Evolutionary conservation across 2,888 invertebrate species (phyloP).

Genomic region (Drosophila conformis): DNA sequence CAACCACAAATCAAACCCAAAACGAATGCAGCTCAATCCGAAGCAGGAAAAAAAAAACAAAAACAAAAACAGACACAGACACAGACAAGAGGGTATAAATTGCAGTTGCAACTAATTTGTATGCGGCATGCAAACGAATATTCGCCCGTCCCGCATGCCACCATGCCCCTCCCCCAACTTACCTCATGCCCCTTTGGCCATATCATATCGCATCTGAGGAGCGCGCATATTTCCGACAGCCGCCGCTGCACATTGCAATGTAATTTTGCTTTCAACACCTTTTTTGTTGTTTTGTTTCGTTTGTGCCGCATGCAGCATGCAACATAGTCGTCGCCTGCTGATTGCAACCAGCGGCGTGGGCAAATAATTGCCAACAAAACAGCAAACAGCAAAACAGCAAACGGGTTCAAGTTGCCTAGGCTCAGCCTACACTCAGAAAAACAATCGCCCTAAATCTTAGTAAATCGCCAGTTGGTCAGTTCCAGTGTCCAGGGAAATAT

Average conservation of each 20-base stretch:
- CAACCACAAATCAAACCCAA: constrained; percentile 59
- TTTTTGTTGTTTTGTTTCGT: constrained; percentile 39
- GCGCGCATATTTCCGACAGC: constrained; percentile 74
- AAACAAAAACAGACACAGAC: constrained; percentile 22
- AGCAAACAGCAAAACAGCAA: constrained; percentile 48
- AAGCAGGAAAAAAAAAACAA: not conserved
- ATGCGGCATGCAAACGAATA: constrained; percentile 74
- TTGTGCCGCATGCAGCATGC: constrained; percentile 60
- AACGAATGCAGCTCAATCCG: constrained; percentile 58
- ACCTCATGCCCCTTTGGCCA: constrained; percentile 39
- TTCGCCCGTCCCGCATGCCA: constrained; percentile 6
- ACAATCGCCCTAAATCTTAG: not conserved
- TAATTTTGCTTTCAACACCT: constrained; percentile 81
- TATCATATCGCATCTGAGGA: constrained; percentile 76
- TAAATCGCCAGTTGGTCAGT: not conserved
- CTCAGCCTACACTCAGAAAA: not conserved
- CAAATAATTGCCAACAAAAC: constrained; percentile 77
- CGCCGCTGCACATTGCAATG: constrained; percentile 69
- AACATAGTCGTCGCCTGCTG: constrained; percentile 59
- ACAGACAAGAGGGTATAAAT: constrained; percentile 54
- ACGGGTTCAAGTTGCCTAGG: constrained; percentile 44
- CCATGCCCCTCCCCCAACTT: constrained; percentile 2
- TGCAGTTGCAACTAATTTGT: constrained; percentile 77
- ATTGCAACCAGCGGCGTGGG: constrained; percentile 76
- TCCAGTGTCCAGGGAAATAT: too few relatives aligned